Percentiles rank a stretch among this genome's conserved stretches.
These are phyloP conservation scores for Enoplosus armatus DNA, from an alignment of 2,797 vertebrate species.

Conservation along the genomic window DNA sequence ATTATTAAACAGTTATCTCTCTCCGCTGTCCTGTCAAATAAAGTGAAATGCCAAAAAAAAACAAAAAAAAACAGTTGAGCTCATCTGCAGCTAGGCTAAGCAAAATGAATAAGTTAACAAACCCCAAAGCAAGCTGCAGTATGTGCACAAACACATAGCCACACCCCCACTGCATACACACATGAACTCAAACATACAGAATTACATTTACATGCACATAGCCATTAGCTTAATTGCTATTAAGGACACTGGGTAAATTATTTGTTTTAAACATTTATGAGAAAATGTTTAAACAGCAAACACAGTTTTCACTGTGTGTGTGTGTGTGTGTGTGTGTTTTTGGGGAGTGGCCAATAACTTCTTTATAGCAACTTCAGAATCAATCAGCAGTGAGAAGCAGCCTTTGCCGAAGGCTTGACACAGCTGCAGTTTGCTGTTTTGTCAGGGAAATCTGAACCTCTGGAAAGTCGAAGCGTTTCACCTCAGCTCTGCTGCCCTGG, in stretches of 20 bases:
- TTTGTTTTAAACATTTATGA: slow-evolving; percentile 55
- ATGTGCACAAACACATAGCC: slow-evolving; percentile 13
- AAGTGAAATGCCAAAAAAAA: too few species aligned
- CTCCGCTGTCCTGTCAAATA: too few species aligned
- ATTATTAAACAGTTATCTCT: slow-evolving; percentile 66
- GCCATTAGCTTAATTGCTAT: slow-evolving; percentile 23
- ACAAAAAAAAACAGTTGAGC: too few species aligned
- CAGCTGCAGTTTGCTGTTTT: slow-evolving; percentile 66
- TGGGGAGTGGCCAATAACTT: background rate
- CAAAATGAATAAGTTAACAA: slow-evolving; percentile 58
- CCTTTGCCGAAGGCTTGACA: slow-evolving; percentile 41
- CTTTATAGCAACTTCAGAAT: slow-evolving; percentile 44
- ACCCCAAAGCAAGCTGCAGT: slow-evolving; percentile 28
- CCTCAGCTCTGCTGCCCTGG: slow-evolving; percentile 34
- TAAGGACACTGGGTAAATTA: slow-evolving; percentile 38
- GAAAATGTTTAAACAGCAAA: slow-evolving; percentile 22
- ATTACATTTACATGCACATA: slow-evolving; percentile 12
- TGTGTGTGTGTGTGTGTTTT: slow-evolving; percentile 15
- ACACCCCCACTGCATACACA: background rate
- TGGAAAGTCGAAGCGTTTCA: slow-evolving; percentile 48
- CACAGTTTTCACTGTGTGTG: slow-evolving; percentile 28
- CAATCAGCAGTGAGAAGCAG: slow-evolving; percentile 46
- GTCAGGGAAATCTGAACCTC: slow-evolving; percentile 76
- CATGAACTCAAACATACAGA: background rate
- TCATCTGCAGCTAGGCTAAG: slow-evolving; percentile 44